Evolutionary conservation across 1,140 invertebrate genomes (phyloP), one percentile per base, ranked within the genome.

Genomic region (Drusus annulatus): DNA sequence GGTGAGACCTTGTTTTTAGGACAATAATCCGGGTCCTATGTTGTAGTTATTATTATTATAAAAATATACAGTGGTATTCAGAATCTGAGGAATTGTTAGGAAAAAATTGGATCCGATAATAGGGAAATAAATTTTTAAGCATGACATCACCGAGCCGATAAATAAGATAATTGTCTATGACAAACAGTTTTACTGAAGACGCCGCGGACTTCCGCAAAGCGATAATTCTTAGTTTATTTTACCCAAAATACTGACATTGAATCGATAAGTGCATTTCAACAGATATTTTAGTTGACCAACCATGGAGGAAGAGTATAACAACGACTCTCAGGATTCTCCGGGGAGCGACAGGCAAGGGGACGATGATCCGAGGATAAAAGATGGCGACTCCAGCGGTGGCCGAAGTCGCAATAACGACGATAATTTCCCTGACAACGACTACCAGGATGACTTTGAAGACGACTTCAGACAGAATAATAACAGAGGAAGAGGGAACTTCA

Each of bases 231-330:
- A 0, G 1, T 63, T 28, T 21, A 15, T 25, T 19, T n/a, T 25
- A 19, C 19, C 21, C 23, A 63, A 23, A 25, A 10, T 63, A 21
- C 2, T 19, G 19, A 13, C 7, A 23, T 25, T 16, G 19, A 63
- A 25, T 21, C 16, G 21, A 63, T 10, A 63, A 19, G 21, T 16
- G 60, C 25, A 63, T 63, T 23, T 36, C 0, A 36, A 36, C 31
- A 36, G 31, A 36, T 36, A 36, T 36, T 36, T 36, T 7, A 36
- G 31, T 36, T 36, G 6, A 36, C 8, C 31, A 5, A 8, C 23
- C 19, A 81, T 81, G 80, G 80, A 81, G 28, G 80, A 81, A 21
- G 80, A 81, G 4, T 81, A 79, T 45, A 76, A 25, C 15, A 76
- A 25, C 15, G 76, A 68, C 50, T 31, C 60, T 16, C 75, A 81